Evolutionary conservation across 2,888 invertebrate genomes (phyloP).

Genomic region (Amphipyra tragopoginis): DNA sequence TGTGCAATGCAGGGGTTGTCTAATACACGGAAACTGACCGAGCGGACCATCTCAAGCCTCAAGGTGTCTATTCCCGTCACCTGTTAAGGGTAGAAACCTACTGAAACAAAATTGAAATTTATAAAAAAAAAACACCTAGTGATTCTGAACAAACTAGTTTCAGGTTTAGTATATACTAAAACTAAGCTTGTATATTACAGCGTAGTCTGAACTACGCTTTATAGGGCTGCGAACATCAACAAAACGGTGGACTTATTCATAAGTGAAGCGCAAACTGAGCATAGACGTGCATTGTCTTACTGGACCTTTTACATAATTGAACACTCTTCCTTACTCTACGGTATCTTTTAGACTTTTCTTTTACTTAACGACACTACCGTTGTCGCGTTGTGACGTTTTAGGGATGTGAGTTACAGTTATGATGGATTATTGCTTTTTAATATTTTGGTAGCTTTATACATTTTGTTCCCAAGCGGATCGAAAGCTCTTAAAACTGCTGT

Average conservation of each 20-base stretch:
- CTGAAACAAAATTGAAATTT: too few species aligned
- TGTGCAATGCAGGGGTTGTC: too few species aligned
- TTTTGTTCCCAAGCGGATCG: background rate
- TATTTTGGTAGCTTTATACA: constrained; percentile 4
- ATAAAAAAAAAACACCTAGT: too few species aligned
- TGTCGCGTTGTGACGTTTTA: background rate
- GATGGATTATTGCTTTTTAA: constrained; percentile 15
- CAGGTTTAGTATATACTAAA: too few species aligned
- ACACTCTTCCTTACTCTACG: constrained; percentile 17
- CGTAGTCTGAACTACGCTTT: too few species aligned
- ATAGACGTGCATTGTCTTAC: constrained; percentile 21
- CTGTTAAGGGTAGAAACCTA: too few species aligned
- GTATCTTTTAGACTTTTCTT: constrained; percentile 12
- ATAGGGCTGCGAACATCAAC: constrained; percentile 35
- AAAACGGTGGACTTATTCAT: constrained; percentile 48
- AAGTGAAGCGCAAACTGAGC: constrained; percentile 37
- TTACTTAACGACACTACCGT: constrained; percentile 4
- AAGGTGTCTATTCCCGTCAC: too few species aligned
- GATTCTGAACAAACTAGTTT: too few species aligned
- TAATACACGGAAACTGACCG: too few species aligned
- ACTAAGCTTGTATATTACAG: too few species aligned
- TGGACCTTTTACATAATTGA: constrained; percentile 48
- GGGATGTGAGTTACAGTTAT: constrained; percentile 13
- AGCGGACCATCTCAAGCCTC: too few species aligned
- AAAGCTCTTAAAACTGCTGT: constrained; percentile 2